Conservation (phyloP, 2,797 vertebrate species). For the Chelmon rostratus region DNA sequence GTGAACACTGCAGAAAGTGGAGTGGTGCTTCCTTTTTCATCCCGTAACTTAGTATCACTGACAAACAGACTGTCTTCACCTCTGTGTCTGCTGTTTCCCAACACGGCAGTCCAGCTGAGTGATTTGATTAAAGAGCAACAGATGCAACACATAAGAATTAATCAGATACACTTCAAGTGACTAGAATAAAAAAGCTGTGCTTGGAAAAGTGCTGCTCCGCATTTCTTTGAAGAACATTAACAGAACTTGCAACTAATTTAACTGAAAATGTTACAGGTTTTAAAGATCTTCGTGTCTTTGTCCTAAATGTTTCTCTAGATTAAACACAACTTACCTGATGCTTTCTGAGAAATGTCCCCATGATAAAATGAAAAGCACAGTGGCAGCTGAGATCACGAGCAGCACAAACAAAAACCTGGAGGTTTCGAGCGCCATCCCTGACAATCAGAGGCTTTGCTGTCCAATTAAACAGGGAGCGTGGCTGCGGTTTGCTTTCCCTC, state of each 20-base stretch:
- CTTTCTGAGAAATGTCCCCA: not conserved
- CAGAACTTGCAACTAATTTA: not conserved
- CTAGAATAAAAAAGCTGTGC: not conserved
- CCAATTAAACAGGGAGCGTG: not conserved
- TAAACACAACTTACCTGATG: conserved; percentile 38
- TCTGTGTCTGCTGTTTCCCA: not conserved
- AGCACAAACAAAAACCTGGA: conserved; percentile 9
- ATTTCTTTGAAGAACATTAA: not conserved
- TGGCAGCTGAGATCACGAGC: not conserved
- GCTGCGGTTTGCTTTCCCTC: not conserved
- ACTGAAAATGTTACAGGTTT: not conserved
- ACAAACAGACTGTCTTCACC: fast-evolving
- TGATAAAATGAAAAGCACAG: conserved; percentile 6
- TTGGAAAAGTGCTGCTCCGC: not conserved
- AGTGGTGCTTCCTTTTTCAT: not conserved
- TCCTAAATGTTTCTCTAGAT: fast-evolving
- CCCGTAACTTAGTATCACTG: fast-evolving
- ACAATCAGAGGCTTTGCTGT: not conserved
- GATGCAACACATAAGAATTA: not conserved
- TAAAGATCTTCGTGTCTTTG: not conserved
- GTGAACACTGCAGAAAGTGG: not conserved
- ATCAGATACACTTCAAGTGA: not conserved
- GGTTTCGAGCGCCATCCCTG: conserved; percentile 28
- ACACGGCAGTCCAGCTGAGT: conserved; percentile 17
- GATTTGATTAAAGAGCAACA: not conserved